Evolutionary conservation across 2,113 vertebrate species (phyloP).

Genomic region (Marmota flaviventris): DNA sequence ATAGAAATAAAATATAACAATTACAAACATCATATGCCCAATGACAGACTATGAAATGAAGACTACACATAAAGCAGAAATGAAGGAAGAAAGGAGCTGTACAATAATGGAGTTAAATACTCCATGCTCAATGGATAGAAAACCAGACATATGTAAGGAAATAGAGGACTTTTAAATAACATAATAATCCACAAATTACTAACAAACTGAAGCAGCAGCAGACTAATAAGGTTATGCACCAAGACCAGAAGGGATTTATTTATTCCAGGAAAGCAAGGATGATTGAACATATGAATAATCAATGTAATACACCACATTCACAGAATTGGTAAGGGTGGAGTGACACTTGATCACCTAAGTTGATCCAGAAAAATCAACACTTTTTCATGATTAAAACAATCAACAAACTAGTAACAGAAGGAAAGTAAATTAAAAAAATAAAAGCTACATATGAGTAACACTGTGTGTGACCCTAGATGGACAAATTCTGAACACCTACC

Average conservation of each 20-base stretch:
- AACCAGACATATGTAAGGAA: neutral
- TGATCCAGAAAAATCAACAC: neutral
- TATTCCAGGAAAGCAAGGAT: neutral
- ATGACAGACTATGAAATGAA: neutral
- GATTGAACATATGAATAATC: neutral
- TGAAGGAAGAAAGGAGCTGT: neutral
- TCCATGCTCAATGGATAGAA: neutral
- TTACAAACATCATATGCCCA: neutral
- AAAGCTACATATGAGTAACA: neutral
- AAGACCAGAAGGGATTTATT: neutral
- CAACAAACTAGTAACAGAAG: neutral
- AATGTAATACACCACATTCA: neutral
- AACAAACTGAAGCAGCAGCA: neutral
- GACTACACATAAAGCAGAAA: neutral
- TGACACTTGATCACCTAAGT: neutral
- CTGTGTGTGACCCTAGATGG: neutral
- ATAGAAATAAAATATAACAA: neutral
- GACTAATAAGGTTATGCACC: neutral
- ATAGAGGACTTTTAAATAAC: neutral
- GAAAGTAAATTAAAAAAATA: neutral
- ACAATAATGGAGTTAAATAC: neutral
- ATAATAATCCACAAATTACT: neutral
- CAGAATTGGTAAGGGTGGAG: neutral
- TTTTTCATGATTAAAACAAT: neutral
- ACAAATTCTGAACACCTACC: neutral